Evolutionary conservation across 2,888 invertebrate genomes (phyloP).

Genomic region (Elegia similella): DNA sequence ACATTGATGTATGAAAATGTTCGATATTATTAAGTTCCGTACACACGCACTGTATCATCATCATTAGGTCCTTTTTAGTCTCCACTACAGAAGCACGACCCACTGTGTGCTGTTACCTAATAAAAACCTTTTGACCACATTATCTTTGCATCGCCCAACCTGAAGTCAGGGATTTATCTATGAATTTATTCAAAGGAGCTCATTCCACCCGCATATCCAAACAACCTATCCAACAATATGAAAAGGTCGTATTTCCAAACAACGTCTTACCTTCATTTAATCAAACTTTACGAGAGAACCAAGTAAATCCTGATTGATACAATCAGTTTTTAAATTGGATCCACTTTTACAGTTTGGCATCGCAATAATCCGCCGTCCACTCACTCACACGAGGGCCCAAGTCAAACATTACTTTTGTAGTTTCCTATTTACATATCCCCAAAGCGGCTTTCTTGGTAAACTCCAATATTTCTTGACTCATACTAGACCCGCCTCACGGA

Average conservation of each 20-base stretch:
- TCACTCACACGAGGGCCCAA: constrained; percentile 63
- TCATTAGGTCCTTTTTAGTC: too few relatives aligned
- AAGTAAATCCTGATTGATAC: constrained; percentile 27
- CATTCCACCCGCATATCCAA: not conserved
- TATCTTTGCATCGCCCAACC: too few relatives aligned
- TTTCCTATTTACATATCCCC: constrained; percentile 78
- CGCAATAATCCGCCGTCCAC: constrained; percentile 65
- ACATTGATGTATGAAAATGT: too few relatives aligned
- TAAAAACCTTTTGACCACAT: too few relatives aligned
- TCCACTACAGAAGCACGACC: too few relatives aligned
- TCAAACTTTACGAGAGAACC: constrained; percentile 11
- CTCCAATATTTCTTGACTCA: constrained; percentile 75
- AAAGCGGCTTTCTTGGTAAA: constrained; percentile 76
- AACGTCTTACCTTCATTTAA: constrained; percentile 6
- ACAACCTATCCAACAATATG: not conserved
- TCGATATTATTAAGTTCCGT: too few relatives aligned
- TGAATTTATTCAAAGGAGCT: not conserved
- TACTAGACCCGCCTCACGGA: constrained; percentile 63
- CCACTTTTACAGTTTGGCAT: constrained; percentile 48
- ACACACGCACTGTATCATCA: too few relatives aligned
- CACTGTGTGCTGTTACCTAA: too few relatives aligned
- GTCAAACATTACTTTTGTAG: constrained; percentile 78
- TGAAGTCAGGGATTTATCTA: not conserved
- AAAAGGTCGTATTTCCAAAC: not conserved
- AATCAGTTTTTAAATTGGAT: constrained; percentile 58